These are phyloP conservation scores for Ypsolopha scabrella DNA, from an alignment of 2,888 invertebrate genomes.

Conservation along the genomic window DNA sequence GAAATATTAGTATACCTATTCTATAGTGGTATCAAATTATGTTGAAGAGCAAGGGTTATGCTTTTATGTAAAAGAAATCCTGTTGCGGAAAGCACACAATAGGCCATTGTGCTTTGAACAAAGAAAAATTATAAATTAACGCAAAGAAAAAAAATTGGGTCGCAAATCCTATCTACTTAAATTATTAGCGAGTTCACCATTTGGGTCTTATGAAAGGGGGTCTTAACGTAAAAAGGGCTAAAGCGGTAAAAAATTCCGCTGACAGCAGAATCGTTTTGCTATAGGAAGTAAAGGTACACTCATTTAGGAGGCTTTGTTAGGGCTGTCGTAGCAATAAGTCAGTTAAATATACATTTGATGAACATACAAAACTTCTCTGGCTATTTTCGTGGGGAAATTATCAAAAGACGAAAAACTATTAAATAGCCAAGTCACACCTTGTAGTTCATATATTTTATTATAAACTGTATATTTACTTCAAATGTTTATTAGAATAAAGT, in stretches of 20 bases:
- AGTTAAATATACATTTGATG: too few relatives aligned
- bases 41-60: neutral
- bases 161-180: conserved; percentile 15
- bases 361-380: too few relatives aligned
- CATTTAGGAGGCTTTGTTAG: conserved; percentile 7
- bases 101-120: neutral
- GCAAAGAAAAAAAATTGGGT: neutral
- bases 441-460: too few relatives aligned
- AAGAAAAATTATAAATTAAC: neutral
- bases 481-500: too few relatives aligned
- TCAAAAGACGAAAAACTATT: too few relatives aligned
- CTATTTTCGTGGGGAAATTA: too few relatives aligned
- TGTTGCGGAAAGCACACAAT: neutral
- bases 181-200: conserved; percentile 20
- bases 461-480: too few relatives aligned
- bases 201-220: conserved; percentile 16
- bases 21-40: too few relatives aligned
- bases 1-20: too few relatives aligned
- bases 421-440: too few relatives aligned
- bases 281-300: too few relatives aligned
- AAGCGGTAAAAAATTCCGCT: conserved; percentile 20
- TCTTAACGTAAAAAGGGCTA: conserved; percentile 13
- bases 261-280: conserved; percentile 22
- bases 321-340: too few relatives aligned
- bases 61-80: neutral